Conservation (phyloP, 2,888 invertebrate genomes). For the Drosophila kanekoi region DNA sequence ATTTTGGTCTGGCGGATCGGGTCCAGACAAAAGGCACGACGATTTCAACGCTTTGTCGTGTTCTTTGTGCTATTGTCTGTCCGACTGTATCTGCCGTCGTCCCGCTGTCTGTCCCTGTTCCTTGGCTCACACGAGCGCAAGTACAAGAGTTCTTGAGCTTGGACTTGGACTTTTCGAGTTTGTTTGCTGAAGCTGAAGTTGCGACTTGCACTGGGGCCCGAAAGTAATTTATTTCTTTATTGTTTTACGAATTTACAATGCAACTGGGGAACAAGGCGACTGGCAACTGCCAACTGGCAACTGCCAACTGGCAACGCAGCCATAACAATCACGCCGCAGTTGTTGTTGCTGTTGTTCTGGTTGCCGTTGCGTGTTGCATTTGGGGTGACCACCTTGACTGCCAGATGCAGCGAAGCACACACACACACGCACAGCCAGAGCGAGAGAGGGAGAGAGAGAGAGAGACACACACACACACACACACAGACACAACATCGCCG, state of each 20-base stretch:
- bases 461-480: constrained; percentile 4
- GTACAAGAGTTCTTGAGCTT: constrained; percentile 78
- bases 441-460: constrained; percentile 6
- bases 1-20: constrained; percentile 35
- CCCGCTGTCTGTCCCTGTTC: constrained; percentile 19
- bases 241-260: constrained; percentile 83
- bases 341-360: constrained; percentile 53
- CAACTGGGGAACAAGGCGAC: constrained; percentile 77
- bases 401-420: constrained; percentile 41
- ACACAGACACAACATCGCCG: constrained; percentile 37
- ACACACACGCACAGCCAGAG: not conserved
- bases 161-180: constrained; percentile 23
- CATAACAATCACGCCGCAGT: constrained; percentile 78
- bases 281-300: constrained; percentile 41
- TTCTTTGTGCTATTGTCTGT: constrained; percentile 61
- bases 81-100: not conserved
- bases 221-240: constrained; percentile 85
- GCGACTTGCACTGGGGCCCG: constrained; percentile 64
- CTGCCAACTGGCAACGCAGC: constrained; percentile 68
- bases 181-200: constrained; percentile 11
- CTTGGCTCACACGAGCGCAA: constrained; percentile 58
- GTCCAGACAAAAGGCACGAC: constrained; percentile 79
- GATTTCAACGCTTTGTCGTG: constrained; percentile 84
- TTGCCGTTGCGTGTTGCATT: constrained; percentile 73
- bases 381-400: constrained; percentile 78